Conservation (phyloP, 37 sponge, comb jelly and placozoan genomes). For the Lycopodina hypogea region DNA sequence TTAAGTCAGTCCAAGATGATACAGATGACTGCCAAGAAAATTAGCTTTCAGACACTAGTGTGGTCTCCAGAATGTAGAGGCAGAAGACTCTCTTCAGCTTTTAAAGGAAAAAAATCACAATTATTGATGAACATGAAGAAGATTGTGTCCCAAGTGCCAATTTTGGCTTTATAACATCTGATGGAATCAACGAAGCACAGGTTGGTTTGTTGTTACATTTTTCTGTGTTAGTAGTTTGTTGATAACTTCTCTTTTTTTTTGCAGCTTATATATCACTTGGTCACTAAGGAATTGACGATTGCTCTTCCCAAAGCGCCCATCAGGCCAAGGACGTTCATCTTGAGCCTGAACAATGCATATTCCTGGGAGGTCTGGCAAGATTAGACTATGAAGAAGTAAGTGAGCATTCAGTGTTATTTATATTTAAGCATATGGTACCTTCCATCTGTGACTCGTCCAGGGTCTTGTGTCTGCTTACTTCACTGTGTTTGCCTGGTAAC, state of each 20-base stretch:
- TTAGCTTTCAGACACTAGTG: no score
- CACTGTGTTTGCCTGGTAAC: slow-evolving; percentile 71
- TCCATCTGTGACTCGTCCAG: slow-evolving; percentile 18
- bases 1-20: not conserved
- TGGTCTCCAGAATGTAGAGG: not conserved
- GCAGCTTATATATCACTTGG: slow-evolving; percentile 70
- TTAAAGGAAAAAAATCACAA: slow-evolving; percentile 13
- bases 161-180: slow-evolving; percentile 83
- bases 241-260: no score
- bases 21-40: not conserved
- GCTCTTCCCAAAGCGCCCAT: slow-evolving; percentile 59
- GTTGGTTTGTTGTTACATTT: slow-evolving; percentile 3
- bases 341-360: slow-evolving; percentile 72
- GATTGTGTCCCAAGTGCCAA: slow-evolving; percentile 44
- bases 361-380: slow-evolving; percentile 76
- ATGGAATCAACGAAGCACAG: slow-evolving; percentile 73
- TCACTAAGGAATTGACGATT: slow-evolving; percentile 60
- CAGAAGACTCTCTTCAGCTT: slow-evolving; percentile 25
- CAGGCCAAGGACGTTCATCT: slow-evolving; percentile 70
- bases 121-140: not conserved
- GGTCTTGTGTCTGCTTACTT: slow-evolving; percentile 65
- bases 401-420: not conserved
- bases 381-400: slow-evolving; percentile 71
- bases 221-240: no score
- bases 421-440: not conserved